phyloP scores from a whole-genome alignment of 2,888 invertebrate genomes.

The Leptinotarsa tumamoca region DNA sequence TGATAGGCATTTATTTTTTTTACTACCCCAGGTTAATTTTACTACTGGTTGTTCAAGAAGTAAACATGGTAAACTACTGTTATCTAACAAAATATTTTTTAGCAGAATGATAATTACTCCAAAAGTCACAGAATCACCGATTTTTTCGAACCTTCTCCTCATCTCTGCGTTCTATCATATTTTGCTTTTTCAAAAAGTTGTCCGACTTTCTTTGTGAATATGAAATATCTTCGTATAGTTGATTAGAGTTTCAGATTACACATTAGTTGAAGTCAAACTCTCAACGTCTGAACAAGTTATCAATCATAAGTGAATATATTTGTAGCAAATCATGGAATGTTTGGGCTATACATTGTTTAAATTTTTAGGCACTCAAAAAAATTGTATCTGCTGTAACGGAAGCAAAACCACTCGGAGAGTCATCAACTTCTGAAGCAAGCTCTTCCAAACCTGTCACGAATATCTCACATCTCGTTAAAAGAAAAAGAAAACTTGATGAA shows the following conservation, averaged over 20 bases:
- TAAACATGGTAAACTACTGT: background rate
- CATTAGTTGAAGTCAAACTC: too few relatives aligned
- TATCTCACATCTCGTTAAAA: constrained; percentile 85
- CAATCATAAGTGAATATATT: background rate
- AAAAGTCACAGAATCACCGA: too few relatives aligned
- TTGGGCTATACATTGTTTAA: constrained; percentile 19
- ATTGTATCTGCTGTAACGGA: constrained; percentile 42
- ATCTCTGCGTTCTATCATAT: too few relatives aligned
- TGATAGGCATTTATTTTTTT: constrained; percentile 8
- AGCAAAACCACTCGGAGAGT: constrained; percentile 24
- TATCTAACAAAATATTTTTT: too few relatives aligned
- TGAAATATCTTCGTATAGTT: too few relatives aligned
- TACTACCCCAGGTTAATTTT: background rate
- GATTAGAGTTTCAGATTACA: too few relatives aligned
- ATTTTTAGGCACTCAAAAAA: constrained; percentile 51
- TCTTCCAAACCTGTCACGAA: constrained; percentile 75
- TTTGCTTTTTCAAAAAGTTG: too few relatives aligned
- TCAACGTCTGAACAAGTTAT: too few relatives aligned
- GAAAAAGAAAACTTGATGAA: constrained; percentile 80
- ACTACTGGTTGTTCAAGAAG: background rate
- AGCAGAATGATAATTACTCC: too few relatives aligned
- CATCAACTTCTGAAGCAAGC: constrained; percentile 36
- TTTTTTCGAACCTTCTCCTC: too few relatives aligned
- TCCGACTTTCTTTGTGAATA: too few relatives aligned
- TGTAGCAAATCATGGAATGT: background rate